A percentile compares a stretch with the other conserved stretches of the same genome.
phyloP scores from a whole-genome alignment of 1,140 invertebrate species.

The Drosophila pectinifera region DNA sequence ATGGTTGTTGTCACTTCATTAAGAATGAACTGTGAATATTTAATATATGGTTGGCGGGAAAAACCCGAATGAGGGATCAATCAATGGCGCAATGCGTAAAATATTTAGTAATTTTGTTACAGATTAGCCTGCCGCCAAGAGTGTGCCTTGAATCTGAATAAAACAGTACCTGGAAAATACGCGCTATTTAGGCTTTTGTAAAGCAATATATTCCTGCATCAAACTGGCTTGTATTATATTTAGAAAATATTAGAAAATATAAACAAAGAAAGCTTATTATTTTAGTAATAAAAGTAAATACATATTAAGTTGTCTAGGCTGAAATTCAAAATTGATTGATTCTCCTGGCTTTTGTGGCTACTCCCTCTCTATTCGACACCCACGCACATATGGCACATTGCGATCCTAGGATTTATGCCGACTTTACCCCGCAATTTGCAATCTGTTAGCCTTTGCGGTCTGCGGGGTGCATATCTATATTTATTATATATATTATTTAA shows the following conservation, averaged over 20 bases:
- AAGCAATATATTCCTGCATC: too few relatives aligned
- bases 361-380: not conserved
- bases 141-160: conserved; percentile 7
- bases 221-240: not conserved
- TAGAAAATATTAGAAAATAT: not conserved
- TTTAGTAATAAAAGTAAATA: not conserved
- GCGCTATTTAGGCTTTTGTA: not conserved
- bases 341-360: not conserved
- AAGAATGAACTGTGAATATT: conserved; percentile 46
- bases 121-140: not conserved
- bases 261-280: too few relatives aligned
- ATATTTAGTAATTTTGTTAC: conserved; percentile 9
- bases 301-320: not conserved
- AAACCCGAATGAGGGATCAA: conserved; percentile 2
- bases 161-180: not conserved
- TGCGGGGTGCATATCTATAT: conserved; percentile 51
- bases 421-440: conserved; percentile 59
- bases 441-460: conserved; percentile 68
- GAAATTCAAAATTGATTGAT: not conserved
- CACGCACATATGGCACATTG: conserved; percentile 9
- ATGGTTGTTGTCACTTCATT: conserved; percentile 51
- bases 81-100: conserved; percentile 2
- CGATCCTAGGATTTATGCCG: conserved; percentile 11
- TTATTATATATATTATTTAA: conserved; percentile 23
- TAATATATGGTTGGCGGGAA: conserved; percentile 14